A percentile compares a stretch with the other conserved stretches of the same genome.
These are phyloP conservation scores for Clusia tigrina DNA, from an alignment of 2,888 invertebrate genomes.

Conservation along the genomic window DNA sequence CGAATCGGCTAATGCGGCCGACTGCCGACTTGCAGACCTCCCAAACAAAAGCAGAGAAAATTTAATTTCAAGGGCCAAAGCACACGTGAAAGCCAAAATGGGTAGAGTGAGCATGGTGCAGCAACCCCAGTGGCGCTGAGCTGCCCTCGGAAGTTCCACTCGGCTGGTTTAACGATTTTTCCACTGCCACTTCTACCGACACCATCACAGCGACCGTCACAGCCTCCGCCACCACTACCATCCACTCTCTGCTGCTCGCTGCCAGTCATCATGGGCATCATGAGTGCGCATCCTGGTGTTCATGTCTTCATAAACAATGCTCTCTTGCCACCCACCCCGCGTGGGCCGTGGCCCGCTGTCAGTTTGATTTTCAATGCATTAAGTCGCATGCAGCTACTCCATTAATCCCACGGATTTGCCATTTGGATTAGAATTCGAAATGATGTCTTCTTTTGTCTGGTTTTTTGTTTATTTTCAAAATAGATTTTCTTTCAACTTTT, in stretches of 20 bases:
- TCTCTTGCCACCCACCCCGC: not conserved
- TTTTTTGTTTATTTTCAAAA: too few species aligned
- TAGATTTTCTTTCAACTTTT: too few species aligned
- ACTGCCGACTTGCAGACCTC: not conserved
- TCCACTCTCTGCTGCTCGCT: not conserved
- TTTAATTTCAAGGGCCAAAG: constrained; percentile 39
- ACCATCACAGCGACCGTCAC: too few species aligned
- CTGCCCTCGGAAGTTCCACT: constrained; percentile 25
- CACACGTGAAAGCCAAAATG: constrained; percentile 20
- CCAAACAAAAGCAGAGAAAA: constrained; percentile 21
- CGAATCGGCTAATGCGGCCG: not conserved
- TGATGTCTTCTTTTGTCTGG: too few species aligned
- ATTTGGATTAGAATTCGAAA: constrained; percentile 8
- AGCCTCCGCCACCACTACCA: not conserved
- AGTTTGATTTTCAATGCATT: not conserved
- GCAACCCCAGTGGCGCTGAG: not conserved
- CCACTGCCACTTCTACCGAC: too few species aligned
- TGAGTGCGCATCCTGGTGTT: not conserved
- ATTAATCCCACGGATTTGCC: constrained; percentile 20
- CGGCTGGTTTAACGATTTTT: constrained; percentile 34
- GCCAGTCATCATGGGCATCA: not conserved
- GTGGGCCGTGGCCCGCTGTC: too few species aligned
- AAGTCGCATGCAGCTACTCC: not conserved
- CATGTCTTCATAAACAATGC: not conserved
- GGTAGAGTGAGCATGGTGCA: not conserved